Percentiles rank a stretch among this genome's conserved stretches.
Conservation (phyloP, 53 echinoderm and acorn worm genomes). For the Arbacia lixula region DNA sequence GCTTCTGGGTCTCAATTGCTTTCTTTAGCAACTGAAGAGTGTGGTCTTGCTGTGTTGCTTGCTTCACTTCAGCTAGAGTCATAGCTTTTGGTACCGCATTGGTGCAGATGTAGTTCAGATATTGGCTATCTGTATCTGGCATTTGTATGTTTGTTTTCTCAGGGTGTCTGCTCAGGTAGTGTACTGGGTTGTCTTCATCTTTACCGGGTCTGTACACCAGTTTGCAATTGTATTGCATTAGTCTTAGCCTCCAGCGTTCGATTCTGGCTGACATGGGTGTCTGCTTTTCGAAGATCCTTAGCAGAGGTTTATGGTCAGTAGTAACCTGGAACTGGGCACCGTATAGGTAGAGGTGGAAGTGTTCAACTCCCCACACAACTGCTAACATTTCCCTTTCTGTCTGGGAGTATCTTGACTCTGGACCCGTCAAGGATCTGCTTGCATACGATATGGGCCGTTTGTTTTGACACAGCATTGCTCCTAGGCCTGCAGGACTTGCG, state of each 20-base stretch:
- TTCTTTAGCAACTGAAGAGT: slow-evolving; percentile 18
- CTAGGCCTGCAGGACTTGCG: slow-evolving; percentile 67
- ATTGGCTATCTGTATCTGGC: slow-evolving; percentile 43
- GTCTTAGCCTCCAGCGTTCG: slow-evolving; percentile 66
- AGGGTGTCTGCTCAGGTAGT: slow-evolving; percentile 71
- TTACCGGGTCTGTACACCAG: slow-evolving; percentile 64
- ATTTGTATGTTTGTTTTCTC: background rate
- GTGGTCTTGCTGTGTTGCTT: slow-evolving; percentile 40
- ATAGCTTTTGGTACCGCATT: slow-evolving; percentile 74
- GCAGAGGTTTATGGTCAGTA: slow-evolving; percentile 74
- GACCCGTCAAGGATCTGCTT: slow-evolving; percentile 58
- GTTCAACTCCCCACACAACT: slow-evolving; percentile 64
- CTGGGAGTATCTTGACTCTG: slow-evolving; percentile 73
- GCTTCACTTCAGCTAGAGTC: slow-evolving; percentile 52
- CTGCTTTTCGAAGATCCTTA: slow-evolving; percentile 64
- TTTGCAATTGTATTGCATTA: slow-evolving; percentile 71
- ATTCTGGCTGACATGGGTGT: slow-evolving; percentile 62
- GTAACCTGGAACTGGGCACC: slow-evolving; percentile 58
- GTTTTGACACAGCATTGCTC: slow-evolving; percentile 72
- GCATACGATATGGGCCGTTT: slow-evolving; percentile 44
- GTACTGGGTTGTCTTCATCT: slow-evolving; percentile 72
- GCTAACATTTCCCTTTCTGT: slow-evolving; percentile 76
- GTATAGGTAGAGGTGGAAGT: slow-evolving; percentile 71
- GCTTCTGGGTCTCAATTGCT: slow-evolving; percentile 20
- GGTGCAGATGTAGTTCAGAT: slow-evolving; percentile 62